These are phyloP conservation scores for Lycaena phlaeas DNA, from an alignment of 2,888 invertebrate genomes.

Conservation along the genomic window DNA sequence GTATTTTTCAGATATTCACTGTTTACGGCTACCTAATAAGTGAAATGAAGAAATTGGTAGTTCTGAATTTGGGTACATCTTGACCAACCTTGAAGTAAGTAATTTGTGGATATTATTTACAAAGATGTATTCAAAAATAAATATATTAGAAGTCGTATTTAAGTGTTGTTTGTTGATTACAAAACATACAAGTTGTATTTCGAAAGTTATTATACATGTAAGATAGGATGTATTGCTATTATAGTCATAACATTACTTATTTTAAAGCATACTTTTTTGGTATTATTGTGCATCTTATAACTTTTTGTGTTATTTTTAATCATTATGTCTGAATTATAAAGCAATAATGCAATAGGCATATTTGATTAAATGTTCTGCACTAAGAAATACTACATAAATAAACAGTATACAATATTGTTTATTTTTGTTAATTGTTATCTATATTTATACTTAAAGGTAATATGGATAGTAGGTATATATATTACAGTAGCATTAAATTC, in stretches of 20 bases:
- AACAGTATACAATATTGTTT: too few species aligned
- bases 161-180: neutral
- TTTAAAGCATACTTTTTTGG: too few species aligned
- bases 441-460: too few species aligned
- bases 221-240: neutral
- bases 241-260: conserved; percentile 3
- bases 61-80: conserved; percentile 58
- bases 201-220: neutral
- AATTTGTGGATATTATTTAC: conserved; percentile 19
- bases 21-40: conserved; percentile 29
- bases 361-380: too few species aligned
- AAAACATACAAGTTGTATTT: neutral
- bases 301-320: too few species aligned
- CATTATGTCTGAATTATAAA: too few species aligned
- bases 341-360: too few species aligned
- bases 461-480: too few species aligned
- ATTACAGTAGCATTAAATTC: too few species aligned
- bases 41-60: conserved; percentile 56
- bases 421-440: too few species aligned
- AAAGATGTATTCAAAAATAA: neutral
- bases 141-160: neutral
- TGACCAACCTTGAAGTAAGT: conserved; percentile 71
- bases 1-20: conserved; percentile 37
- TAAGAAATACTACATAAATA: too few species aligned
- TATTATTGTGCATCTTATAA: too few species aligned